Base-by-base conservation (phyloP, 1,140 invertebrate species). In the Elysia chlorotica region DNA sequence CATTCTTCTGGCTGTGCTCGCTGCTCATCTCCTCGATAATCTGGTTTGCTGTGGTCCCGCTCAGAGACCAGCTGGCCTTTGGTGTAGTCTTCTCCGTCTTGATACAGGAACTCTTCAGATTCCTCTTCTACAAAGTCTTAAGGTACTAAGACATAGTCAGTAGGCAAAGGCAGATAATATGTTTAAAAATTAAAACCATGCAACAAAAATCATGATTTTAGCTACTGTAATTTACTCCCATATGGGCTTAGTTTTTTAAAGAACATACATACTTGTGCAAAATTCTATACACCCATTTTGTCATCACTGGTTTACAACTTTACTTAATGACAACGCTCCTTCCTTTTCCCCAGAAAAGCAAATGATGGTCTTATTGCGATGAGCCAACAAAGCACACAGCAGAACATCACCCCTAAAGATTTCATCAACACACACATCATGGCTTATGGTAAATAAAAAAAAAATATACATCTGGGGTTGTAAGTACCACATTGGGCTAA, bases 1-100 rank as follows among this genome's bases (percentile, higher is more conserved):
- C 95, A 56, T 99, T 99, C 88, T 97, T 96, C 83, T 99, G 97
- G 97, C 89, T 99, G 28, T 88, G 98, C 65, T 94, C 96, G 2
- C 89, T 99, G 74, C 83, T 98, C 35, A 74, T 96, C 3, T 97
- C 96, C 0, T 97, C 97, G 0, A 82, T 96, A 68, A 81, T 97
- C 28, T 99, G 96, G 96, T 95, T 92, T 83, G 91, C 91, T 21
- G 91, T 96, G 0, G 89, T 93, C 2, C 95, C 95, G 25, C 85
- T 97, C 56, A 88, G 92, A 75, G 89, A 92, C 57, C 88, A 93
- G 65, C 86, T 98, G 2, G 91, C 90, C 0, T 95, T 98, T 89
- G 95, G 96, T 41, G 88, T 97, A 65, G 89, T 96, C 0, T 95
- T 96, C 83, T 97, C 96, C 0, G 94, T 99, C 1, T 77, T 89